Percentiles rank a stretch among this genome's conserved stretches.
These are phyloP conservation scores for Artibeus jamaicensis DNA, from an alignment of 2,797 vertebrate species.

Conservation along the genomic window DNA sequence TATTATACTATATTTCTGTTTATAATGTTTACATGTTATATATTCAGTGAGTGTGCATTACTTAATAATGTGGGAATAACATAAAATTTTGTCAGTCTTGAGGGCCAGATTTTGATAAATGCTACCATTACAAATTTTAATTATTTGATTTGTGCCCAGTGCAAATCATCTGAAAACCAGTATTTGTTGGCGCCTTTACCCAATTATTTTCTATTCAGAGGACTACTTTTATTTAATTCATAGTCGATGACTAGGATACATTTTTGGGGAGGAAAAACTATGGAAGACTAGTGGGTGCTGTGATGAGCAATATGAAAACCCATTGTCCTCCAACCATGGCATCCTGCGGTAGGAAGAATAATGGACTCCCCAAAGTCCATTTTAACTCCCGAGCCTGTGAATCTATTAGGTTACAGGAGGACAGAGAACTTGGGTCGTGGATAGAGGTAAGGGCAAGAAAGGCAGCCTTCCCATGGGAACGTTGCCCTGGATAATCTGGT, in stretches of 20 bases:
- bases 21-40: background rate
- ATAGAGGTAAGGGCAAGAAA: background rate
- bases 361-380: background rate
- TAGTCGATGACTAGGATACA: background rate
- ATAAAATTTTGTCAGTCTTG: background rate
- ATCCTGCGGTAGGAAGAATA: background rate
- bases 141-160: background rate
- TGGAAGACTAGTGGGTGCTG: background rate
- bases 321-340: background rate
- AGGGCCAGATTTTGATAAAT: background rate
- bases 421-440: background rate
- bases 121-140: background rate
- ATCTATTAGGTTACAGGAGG: background rate
- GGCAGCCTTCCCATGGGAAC: background rate
- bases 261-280: background rate
- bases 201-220: background rate
- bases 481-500: background rate
- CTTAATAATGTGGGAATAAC: background rate
- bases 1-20: too few relatives aligned
- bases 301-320: slow-evolving; percentile 25
- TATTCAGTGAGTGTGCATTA: background rate
- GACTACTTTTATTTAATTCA: background rate
- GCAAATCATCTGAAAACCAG: background rate
- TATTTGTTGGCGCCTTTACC: background rate
- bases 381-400: background rate